A percentile compares a stretch with the other conserved stretches of the same genome.
These are phyloP conservation scores for Lottia gigantea DNA, from an alignment of 2,888 invertebrate species.

Conservation along the genomic window DNA sequence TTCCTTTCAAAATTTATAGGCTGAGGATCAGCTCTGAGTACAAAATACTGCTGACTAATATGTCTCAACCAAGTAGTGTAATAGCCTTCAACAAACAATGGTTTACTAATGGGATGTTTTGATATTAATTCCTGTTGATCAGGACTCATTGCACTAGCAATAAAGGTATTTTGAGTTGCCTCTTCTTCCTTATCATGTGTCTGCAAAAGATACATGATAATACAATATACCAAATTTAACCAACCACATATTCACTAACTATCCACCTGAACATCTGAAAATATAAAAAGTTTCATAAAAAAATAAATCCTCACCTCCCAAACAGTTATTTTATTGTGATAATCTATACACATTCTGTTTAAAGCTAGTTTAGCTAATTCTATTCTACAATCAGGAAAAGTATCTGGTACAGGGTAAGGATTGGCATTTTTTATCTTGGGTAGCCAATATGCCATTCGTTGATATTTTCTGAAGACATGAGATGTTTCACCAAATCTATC, in stretches of 20 bases:
- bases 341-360: slow-evolving; percentile 85
- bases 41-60: slow-evolving; percentile 82
- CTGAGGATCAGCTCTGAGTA: slow-evolving; percentile 79
- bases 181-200: slow-evolving; percentile 80
- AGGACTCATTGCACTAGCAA: slow-evolving; percentile 87
- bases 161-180: slow-evolving; percentile 87
- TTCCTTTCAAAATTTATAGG: slow-evolving; percentile 24
- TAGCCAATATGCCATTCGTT: slow-evolving; percentile 75
- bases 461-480: slow-evolving; percentile 70
- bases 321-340: slow-evolving; percentile 74
- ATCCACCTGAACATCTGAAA: too few relatives aligned
- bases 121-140: slow-evolving; percentile 79
- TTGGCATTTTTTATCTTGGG: slow-evolving; percentile 86
- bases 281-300: not conserved
- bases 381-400: slow-evolving; percentile 80
- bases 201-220: slow-evolving; percentile 66
- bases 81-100: slow-evolving; percentile 87
- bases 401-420: slow-evolving; percentile 68
- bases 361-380: slow-evolving; percentile 87
- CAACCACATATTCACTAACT: too few relatives aligned
- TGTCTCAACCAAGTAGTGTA: slow-evolving; percentile 82
- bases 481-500: slow-evolving; percentile 86
- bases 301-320: slow-evolving; percentile 44
- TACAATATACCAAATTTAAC: too few relatives aligned
- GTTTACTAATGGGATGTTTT: slow-evolving; percentile 74